Percentiles rank a stretch among this genome's conserved stretches.
Evolutionary conservation across 2,888 invertebrate genomes (phyloP).

Genomic region (Uropetala carovei): DNA sequence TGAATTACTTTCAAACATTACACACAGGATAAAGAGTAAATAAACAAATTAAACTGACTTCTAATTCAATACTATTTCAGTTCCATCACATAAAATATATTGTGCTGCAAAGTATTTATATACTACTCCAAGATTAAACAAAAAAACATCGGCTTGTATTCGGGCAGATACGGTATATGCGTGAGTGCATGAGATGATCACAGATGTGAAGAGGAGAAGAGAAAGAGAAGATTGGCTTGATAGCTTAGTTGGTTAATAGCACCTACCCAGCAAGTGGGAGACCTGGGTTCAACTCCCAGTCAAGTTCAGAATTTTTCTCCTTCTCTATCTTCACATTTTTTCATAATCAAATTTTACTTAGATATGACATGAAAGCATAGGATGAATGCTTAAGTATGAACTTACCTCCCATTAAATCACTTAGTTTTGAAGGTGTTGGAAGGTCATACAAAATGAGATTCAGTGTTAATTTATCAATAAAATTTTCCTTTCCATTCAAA

Average conservation of each 20-base stretch:
- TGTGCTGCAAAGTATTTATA: no score
- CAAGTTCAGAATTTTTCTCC: no score
- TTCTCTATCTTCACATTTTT: background rate
- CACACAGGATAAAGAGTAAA: background rate
- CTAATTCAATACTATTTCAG: no score
- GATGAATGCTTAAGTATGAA: background rate
- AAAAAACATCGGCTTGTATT: background rate
- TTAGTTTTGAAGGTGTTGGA: conserved; percentile 74
- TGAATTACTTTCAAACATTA: background rate
- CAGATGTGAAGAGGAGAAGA: background rate
- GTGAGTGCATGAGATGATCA: no score
- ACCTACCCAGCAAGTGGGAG: no score
- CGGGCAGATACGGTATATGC: no score
- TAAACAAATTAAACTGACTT: background rate
- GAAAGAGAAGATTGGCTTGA: background rate
- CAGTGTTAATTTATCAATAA: conserved; percentile 76
- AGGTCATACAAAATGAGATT: conserved; percentile 80
- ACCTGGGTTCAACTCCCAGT: no score
- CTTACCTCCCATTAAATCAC: conserved; percentile 70
- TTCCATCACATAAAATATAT: no score
- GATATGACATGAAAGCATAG: background rate
- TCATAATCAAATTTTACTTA: background rate
- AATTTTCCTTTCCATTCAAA: conserved; percentile 73
- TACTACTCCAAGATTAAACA: background rate
- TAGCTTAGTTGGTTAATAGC: no score